phyloP scores from a whole-genome alignment of 2,797 vertebrate genomes.

The Telmatherina bonti region DNA sequence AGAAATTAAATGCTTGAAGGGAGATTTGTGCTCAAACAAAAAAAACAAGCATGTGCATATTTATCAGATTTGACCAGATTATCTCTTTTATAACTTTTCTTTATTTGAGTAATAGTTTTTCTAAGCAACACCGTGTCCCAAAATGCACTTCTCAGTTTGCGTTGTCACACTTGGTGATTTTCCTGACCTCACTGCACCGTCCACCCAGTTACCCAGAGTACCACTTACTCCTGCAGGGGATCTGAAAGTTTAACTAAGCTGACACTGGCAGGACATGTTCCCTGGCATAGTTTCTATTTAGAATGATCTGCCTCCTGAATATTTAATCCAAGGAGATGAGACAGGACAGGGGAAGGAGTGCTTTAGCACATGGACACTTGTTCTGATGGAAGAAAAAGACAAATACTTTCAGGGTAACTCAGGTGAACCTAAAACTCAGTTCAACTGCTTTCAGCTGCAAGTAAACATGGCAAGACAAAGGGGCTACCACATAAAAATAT shows the following conservation, averaged over 20 bases:
- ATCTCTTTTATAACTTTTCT: neutral
- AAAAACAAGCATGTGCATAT: neutral
- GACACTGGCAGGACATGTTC: constrained; percentile 44
- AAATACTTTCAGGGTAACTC: constrained; percentile 39
- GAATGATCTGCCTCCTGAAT: constrained; percentile 58
- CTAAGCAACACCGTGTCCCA: neutral
- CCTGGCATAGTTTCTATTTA: constrained; percentile 42
- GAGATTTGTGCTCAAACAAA: neutral
- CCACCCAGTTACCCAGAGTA: constrained; percentile 31
- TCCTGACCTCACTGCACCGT: constrained; percentile 20
- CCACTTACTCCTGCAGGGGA: constrained; percentile 41
- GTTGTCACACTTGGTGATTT: constrained; percentile 25
- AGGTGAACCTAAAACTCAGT: constrained; percentile 31
- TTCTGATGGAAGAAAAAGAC: constrained; percentile 34
- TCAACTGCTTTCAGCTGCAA: constrained; percentile 27
- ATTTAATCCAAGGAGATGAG: constrained; percentile 69
- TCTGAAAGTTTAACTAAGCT: constrained; percentile 68
- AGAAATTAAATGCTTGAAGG: constrained; percentile 15
- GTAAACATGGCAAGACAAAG: constrained; percentile 20
- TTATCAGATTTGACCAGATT: too few species aligned
- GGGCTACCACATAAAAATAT: constrained; percentile 21
- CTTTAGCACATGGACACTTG: constrained; percentile 50
- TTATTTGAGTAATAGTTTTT: neutral
- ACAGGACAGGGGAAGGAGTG: constrained; percentile 39
- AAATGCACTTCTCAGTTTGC: constrained; percentile 18